These are phyloP conservation scores for Geotrupes spiniger DNA, from an alignment of 2,888 invertebrate species.

Conservation along the genomic window DNA sequence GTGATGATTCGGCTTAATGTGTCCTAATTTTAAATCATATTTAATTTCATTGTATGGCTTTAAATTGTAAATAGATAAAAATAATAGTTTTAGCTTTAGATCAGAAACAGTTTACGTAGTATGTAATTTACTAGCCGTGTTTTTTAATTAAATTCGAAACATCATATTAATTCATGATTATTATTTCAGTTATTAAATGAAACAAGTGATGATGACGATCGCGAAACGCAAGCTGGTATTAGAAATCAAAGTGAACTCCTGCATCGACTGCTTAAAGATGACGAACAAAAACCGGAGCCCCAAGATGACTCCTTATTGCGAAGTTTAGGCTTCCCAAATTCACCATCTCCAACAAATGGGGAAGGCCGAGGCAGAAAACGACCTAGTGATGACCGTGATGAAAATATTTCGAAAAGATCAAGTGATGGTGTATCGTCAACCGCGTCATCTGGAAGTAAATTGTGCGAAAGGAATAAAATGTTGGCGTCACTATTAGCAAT, in stretches of 20 bases:
- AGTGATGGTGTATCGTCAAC: constrained; percentile 51
- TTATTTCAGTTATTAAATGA: constrained; percentile 71
- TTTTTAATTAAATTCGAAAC: constrained; percentile 6
- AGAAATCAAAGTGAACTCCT: constrained; percentile 62
- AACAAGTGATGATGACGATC: constrained; percentile 75
- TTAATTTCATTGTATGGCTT: no score
- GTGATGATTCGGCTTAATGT: no score
- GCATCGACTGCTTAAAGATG: constrained; percentile 60
- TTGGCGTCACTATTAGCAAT: constrained; percentile 78
- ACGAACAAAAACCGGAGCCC: constrained; percentile 49
- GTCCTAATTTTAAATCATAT: no score
- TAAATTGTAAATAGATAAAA: no score
- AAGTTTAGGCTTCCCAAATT: constrained; percentile 58
- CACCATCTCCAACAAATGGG: constrained; percentile 56
- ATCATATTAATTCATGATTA: constrained; percentile 2
- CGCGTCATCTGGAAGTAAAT: constrained; percentile 57
- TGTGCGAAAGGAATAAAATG: constrained; percentile 83
- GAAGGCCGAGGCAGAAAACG: constrained; percentile 56
- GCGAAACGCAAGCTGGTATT: constrained; percentile 58
- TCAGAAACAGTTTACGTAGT: no score
- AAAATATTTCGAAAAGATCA: constrained; percentile 51
- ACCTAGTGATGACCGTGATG: constrained; percentile 62
- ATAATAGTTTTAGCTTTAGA: no score
- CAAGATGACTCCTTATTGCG: constrained; percentile 57
- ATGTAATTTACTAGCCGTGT: no score